These are phyloP conservation scores for Drosophila lini DNA, from an alignment of 1,140 invertebrate species.

Conservation along the genomic window DNA sequence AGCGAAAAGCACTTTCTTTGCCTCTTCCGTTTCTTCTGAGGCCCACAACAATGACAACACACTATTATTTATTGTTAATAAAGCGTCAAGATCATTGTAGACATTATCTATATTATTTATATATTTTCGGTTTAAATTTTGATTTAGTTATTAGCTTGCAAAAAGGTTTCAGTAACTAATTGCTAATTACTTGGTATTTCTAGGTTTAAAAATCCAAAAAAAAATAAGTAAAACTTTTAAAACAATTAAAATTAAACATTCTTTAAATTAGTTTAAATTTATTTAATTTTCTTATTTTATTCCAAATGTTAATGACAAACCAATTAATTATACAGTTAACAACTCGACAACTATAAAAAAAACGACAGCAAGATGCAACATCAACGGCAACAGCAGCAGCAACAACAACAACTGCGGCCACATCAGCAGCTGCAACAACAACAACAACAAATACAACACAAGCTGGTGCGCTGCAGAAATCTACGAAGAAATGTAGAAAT, in stretches of 20 bases:
- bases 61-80: not conserved
- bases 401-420: slow-evolving; percentile 28
- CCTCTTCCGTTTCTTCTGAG: slow-evolving; percentile 15
- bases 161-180: no score
- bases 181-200: no score
- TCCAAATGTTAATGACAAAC: slow-evolving; percentile 29
- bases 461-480: slow-evolving; percentile 54
- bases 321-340: slow-evolving; percentile 39
- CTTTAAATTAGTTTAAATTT: no score
- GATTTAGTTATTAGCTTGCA: no score
- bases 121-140: not conserved
- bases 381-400: slow-evolving; percentile 30
- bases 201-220: no score
- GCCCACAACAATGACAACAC: slow-evolving; percentile 36
- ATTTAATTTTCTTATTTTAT: not conserved
- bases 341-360: slow-evolving; percentile 12
- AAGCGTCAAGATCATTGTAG: not conserved
- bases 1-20: slow-evolving; percentile 53
- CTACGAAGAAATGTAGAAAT: slow-evolving; percentile 50
- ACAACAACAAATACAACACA: slow-evolving; percentile 37
- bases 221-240: no score
- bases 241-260: no score
- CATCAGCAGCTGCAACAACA: slow-evolving; percentile 34
- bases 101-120: not conserved
- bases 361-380: slow-evolving; percentile 20